A percentile compares a stretch with the other conserved stretches of the same genome.
These are phyloP conservation scores for Tauraco erythrolophus DNA, from an alignment of 2,113 vertebrate genomes.

Conservation along the genomic window DNA sequence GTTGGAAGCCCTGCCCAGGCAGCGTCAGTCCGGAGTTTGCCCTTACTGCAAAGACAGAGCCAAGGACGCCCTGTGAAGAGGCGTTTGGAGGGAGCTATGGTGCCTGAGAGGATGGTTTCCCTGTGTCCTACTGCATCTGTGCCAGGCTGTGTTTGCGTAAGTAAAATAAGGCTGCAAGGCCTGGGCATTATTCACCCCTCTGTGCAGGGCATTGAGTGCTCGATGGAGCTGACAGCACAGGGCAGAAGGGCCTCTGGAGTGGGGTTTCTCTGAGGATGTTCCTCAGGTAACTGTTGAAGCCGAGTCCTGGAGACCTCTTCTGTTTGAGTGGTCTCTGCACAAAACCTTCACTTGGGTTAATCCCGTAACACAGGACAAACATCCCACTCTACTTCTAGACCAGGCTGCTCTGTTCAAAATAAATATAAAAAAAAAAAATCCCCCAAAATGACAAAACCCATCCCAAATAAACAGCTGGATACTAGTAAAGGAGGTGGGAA, in stretches of 20 bases:
- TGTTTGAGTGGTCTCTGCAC: background rate
- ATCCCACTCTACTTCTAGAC: background rate
- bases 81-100: background rate
- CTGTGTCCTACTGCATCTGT: background rate
- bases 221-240: background rate
- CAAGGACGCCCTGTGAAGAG: too few species aligned
- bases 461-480: background rate
- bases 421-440: background rate
- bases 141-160: background rate
- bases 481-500: background rate
- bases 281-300: background rate
- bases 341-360: background rate
- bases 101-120: background rate
- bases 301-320: background rate
- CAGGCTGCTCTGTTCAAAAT: background rate
- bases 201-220: background rate
- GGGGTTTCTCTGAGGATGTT: background rate
- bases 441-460: rapidly evolving
- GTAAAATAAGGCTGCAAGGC: too few species aligned
- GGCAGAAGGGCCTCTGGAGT: background rate
- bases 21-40: background rate
- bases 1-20: background rate
- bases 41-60: too few species aligned
- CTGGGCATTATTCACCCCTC: background rate
- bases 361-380: background rate